These are phyloP conservation scores for Sebastes aleutianus DNA, from an alignment of 2,797 vertebrate genomes.

Conservation along the genomic window DNA sequence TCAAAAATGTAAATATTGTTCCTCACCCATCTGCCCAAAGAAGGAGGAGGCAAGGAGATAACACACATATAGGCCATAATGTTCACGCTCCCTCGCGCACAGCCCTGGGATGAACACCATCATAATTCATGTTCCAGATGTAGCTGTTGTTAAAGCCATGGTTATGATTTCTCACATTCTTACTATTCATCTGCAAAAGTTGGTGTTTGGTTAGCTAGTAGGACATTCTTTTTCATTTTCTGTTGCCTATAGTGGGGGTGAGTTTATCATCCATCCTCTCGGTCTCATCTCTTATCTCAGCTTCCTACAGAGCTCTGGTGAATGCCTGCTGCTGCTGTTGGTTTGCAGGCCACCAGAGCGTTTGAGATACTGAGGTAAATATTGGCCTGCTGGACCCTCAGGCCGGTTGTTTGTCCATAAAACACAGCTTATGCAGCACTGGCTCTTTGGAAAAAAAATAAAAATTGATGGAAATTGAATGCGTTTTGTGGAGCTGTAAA, in stretches of 20 bases:
- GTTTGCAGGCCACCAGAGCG: constrained; percentile 8
- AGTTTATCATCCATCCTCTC: constrained; percentile 16
- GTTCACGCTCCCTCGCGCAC: not conserved
- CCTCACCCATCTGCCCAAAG: constrained; percentile 9
- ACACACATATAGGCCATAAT: constrained; percentile 4
- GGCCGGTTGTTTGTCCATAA: constrained; percentile 23
- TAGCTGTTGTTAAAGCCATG: constrained; percentile 30
- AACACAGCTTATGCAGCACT: constrained; percentile 2
- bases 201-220: constrained; percentile 5
- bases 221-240: constrained; percentile 27
- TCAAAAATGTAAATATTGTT: constrained; percentile 3
- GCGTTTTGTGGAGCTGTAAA: not conserved
- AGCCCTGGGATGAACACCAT: not conserved
- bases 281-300: not conserved
- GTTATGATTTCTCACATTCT: constrained; percentile 35
- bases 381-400: constrained; percentile 24
- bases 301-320: not conserved
- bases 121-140: constrained; percentile 36
- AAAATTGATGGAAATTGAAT: constrained; percentile 18
- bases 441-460: not conserved
- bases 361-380: constrained; percentile 8
- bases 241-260: not conserved
- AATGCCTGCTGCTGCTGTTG: not conserved
- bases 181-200: constrained; percentile 36
- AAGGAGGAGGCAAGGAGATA: constrained; percentile 11